Conservation (phyloP, 2,888 invertebrate genomes). For the Serripes groenlandicus region DNA sequence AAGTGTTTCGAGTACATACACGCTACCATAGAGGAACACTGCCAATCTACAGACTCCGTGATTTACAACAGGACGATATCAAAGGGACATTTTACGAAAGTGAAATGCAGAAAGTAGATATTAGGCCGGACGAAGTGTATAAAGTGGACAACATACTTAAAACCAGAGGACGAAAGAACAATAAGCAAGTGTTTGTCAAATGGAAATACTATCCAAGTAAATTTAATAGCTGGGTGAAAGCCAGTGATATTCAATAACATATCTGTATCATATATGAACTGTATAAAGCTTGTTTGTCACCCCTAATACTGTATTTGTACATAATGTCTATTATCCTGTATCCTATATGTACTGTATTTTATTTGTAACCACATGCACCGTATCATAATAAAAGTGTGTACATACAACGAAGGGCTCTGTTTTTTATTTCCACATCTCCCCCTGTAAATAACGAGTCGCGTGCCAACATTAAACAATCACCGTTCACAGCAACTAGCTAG, state of each 20-base stretch:
- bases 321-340: too few species aligned
- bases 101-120: slow-evolving; percentile 56
- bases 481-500: too few species aligned
- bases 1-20: slow-evolving; percentile 59
- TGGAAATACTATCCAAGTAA: slow-evolving; percentile 66
- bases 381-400: too few species aligned
- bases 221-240: slow-evolving; percentile 63
- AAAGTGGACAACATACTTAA: slow-evolving; percentile 62
- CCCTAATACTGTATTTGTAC: too few species aligned
- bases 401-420: too few species aligned
- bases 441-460: too few species aligned
- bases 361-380: too few species aligned
- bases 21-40: slow-evolving; percentile 49
- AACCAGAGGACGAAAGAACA: slow-evolving; percentile 52
- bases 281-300: too few species aligned
- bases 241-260: slow-evolving; percentile 46
- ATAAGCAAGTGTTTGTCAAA: slow-evolving; percentile 64
- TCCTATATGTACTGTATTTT: too few species aligned
- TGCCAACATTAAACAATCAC: too few species aligned
- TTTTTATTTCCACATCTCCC: too few species aligned
- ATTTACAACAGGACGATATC: slow-evolving; percentile 50
- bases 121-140: slow-evolving; percentile 39
- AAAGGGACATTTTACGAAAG: slow-evolving; percentile 62
- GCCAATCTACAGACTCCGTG: slow-evolving; percentile 54
- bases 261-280: too few species aligned